phyloP scores from a whole-genome alignment of 2,888 invertebrate species.

The Griposia aprilina region DNA sequence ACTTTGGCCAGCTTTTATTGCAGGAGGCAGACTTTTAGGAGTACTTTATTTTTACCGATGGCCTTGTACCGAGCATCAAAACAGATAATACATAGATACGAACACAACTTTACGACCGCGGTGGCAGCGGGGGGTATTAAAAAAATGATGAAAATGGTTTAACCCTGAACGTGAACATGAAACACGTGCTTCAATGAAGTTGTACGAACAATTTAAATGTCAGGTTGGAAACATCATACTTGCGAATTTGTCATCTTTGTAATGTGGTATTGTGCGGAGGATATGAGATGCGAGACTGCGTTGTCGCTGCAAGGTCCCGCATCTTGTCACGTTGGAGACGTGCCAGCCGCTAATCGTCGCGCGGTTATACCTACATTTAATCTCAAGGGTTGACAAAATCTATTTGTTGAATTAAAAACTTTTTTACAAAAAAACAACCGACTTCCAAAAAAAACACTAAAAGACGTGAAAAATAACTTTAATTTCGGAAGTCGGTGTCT shows the following conservation, averaged over 20 bases:
- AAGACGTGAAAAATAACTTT: no score
- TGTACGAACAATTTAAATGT: slow-evolving; percentile 24
- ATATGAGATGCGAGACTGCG: slow-evolving; percentile 72
- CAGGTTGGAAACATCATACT: slow-evolving; percentile 31
- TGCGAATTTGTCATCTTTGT: slow-evolving; percentile 48
- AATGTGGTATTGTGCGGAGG: slow-evolving; percentile 49
- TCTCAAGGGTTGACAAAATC: slow-evolving; percentile 65
- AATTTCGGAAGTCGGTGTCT: no score
- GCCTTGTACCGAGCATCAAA: slow-evolving; percentile 48
- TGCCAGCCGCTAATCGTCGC: slow-evolving; percentile 86
- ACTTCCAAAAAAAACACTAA: no score
- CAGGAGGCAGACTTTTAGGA: slow-evolving; percentile 38
- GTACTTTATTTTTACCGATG: slow-evolving; percentile 46
- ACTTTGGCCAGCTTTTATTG: slow-evolving; percentile 44
- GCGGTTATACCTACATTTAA: slow-evolving; percentile 83
- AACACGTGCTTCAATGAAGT: slow-evolving; percentile 54
- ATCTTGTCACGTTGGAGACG: slow-evolving; percentile 74
- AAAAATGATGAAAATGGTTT: slow-evolving; percentile 32
- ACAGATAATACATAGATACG: slow-evolving; percentile 45
- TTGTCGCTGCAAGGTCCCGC: slow-evolving; percentile 74
- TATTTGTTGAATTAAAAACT: slow-evolving; percentile 42
- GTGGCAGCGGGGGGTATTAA: no score
- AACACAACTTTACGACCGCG: slow-evolving; percentile 57
- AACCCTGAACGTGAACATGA: slow-evolving; percentile 28
- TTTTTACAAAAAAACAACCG: no score